Base-by-base conservation (phyloP, 2,888 invertebrate species). In the Peribatodes rhomboidaria region DNA sequence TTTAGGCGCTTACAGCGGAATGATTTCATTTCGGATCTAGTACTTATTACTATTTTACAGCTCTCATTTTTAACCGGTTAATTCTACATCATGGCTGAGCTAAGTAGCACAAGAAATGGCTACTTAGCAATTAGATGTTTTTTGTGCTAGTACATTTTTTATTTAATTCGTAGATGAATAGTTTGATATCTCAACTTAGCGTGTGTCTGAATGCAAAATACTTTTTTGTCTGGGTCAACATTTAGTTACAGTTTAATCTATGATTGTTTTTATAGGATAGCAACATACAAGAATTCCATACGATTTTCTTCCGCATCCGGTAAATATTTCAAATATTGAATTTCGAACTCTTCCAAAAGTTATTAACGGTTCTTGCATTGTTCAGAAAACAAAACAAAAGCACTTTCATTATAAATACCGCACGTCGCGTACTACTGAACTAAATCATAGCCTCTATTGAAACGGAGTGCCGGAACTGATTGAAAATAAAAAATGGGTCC, bases 401-500 rank as follows among this genome's bases (percentile, higher is more conserved):
- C 61, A 73, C 71, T 73, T 71, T 73, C 73, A 69, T 71, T 73
- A 65, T 49, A 64, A 55, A 61, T 62, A 69, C 71, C 68, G 65
- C 70, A 69, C 71, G 66, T 68, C 65, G 60, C 66, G 71, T 68
- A 69, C 72, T 68, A 69, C 73, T 70, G 72, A 70, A 68, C 72
- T 68, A 70, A 73, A 72, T 74, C 71, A 70, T 70, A 69, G 71
- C 16, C 65, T 67, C 65, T 65, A 72, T 71, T 69, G 59, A 71
- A 67, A 69, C 68, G 69, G 68, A 71, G 65, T 69, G 67, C 73
- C 68, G 62, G 70, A 72, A 69, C 69, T 61, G 68, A 72, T 75
- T 68, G 65, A 55, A 67, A 75, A 78, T 76, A 77, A 80, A 79
- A 81, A 77, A 76, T 75, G 74, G 79, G 73, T 72, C 70, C 71